phyloP scores from a whole-genome alignment of 2,888 invertebrate genomes.

The Chymomyza caudatula region DNA sequence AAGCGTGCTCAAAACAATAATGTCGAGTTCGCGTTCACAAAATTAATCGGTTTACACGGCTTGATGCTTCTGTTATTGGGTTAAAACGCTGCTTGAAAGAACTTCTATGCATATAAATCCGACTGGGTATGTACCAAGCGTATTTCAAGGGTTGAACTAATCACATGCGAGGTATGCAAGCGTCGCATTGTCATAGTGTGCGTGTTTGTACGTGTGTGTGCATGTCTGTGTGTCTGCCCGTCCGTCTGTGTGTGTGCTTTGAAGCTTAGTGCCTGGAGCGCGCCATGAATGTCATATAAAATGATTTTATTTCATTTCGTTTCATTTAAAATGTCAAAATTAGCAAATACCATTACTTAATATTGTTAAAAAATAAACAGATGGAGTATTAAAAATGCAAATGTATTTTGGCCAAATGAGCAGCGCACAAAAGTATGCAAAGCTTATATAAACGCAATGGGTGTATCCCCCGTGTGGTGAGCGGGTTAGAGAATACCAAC shows the following conservation, averaged over 20 bases:
- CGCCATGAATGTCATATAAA: not conserved
- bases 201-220: conserved; percentile 5
- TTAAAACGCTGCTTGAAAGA: no score
- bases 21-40: no score
- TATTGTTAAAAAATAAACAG: no score
- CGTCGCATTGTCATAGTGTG: no score
- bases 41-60: not conserved
- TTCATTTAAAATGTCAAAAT: not conserved
- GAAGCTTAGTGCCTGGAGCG: not conserved
- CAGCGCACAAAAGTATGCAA: not conserved
- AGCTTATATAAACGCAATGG: not conserved
- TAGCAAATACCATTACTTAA: not conserved
- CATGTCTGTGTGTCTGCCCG: conserved; percentile 7
- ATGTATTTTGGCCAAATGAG: not conserved
- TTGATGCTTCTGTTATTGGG: no score
- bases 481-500: no score
- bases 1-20: no score
- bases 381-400: not conserved
- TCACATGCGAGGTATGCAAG: conserved; percentile 42
- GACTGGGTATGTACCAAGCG: conserved; percentile 32
- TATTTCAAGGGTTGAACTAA: conserved; percentile 69
- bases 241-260: not conserved
- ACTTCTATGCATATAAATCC: no score
- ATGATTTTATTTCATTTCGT: not conserved
- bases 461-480: no score